A percentile compares a stretch with the other conserved stretches of the same genome.
phyloP scores from a whole-genome alignment of 1,140 invertebrate genomes.

The Drosophila subobscura region DNA sequence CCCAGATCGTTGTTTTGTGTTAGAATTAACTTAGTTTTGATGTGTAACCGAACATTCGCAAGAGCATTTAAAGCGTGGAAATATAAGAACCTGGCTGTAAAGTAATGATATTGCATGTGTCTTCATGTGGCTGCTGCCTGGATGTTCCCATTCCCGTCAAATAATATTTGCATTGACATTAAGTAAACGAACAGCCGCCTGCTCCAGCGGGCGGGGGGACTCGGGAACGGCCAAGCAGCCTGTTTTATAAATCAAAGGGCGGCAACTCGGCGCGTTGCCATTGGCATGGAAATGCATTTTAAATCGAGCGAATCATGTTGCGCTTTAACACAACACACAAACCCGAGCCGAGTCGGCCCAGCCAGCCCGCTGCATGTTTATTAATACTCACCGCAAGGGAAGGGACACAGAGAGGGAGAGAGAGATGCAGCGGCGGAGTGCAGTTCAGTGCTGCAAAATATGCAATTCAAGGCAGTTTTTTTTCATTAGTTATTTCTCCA shows the following conservation, averaged over 20 bases:
- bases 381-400: slow-evolving; percentile 54
- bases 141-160: slow-evolving; percentile 22
- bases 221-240: slow-evolving; percentile 31
- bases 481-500: slow-evolving; percentile 81
- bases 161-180: slow-evolving; percentile 65
- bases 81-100: slow-evolving; percentile 73
- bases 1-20: slow-evolving; percentile 52
- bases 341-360: slow-evolving; percentile 27
- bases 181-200: slow-evolving; percentile 61
- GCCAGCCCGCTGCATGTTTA: slow-evolving; percentile 54
- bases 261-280: slow-evolving; percentile 78
- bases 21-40: slow-evolving; percentile 57
- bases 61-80: slow-evolving; percentile 75
- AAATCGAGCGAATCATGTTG: slow-evolving; percentile 80
- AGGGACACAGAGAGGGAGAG: slow-evolving; percentile 12
- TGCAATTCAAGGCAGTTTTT: slow-evolving; percentile 66
- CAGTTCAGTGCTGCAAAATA: slow-evolving; percentile 54
- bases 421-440: slow-evolving; percentile 17
- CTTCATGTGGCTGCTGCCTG: slow-evolving; percentile 26
- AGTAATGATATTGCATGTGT: slow-evolving; percentile 25
- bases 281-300: slow-evolving; percentile 80
- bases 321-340: slow-evolving; percentile 67
- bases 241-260: slow-evolving; percentile 78
- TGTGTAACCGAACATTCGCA: slow-evolving; percentile 71
- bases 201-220: slow-evolving; percentile 19